Evolutionary conservation across 53 echinoderm and acorn worm genomes (phyloP), one percentile per base, ranked within the genome.

Genomic region (Pentamera pediparva): DNA sequence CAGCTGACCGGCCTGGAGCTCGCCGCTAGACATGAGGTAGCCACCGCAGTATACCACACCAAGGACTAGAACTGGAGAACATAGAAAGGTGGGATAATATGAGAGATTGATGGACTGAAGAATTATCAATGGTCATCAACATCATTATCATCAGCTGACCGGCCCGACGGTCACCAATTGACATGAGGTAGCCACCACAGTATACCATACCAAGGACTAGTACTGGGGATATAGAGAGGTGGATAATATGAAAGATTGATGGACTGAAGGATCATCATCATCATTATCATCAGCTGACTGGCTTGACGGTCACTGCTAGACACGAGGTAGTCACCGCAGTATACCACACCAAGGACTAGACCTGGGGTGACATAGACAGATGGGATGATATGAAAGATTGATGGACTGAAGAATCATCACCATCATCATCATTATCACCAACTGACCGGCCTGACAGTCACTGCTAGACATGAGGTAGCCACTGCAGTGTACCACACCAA

Each of bases 221-320:
- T 15, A 90, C 94, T 94, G 71, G 15, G 35, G 33, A n/a, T 26
- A 9, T 24, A 30, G 20, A 20, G 62, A 33, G 2, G 9, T 9
- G 24, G 22, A 1, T 1, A 19, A 25, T 10, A n/a, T 9, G 24
- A 25, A 56, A 9, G 9, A 56, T 15, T n/a, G 43, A 10, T 41
- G 15, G 43, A 41, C 43, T 41, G 43, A 10, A 41, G 15, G n/a
- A n/a, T n/a, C n/a, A n/a, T n/a, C n/a, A n/a, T n/a, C n/a, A n/a
- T n/a, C n/a, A n/a, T n/a, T n/a, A n/a, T n/a, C 98, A 96, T 96
- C 32, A 96, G 82, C 55, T 96, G 91, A 77, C 98, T 91, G 3
- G 91, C 82, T 38, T 86, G 71, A 18, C 87, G 50, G 48, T 87
- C 79, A 22, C 77, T 63, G 49, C 70, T 82, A 41, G 90, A 79